Evolutionary conservation across 2,797 vertebrate species (phyloP).

Genomic region (Gallirallus australis): DNA sequence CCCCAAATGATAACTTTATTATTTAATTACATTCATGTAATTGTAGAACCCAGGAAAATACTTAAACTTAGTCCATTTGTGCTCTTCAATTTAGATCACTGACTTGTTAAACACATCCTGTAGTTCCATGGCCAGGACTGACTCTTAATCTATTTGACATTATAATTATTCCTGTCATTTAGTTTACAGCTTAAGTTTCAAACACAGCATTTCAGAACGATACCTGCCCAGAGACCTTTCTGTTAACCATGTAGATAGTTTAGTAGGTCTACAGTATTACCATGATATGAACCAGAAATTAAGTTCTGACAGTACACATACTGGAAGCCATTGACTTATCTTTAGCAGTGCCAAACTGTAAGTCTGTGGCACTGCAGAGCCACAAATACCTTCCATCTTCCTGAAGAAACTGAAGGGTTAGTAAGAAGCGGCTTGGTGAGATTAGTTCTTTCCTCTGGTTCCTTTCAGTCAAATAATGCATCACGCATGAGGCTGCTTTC

Average conservation of each 20-base stretch:
- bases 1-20: background rate
- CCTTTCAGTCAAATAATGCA: background rate
- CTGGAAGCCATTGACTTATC: background rate
- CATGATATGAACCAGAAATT: background rate
- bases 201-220: background rate
- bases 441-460: background rate
- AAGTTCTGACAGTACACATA: background rate
- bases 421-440: background rate
- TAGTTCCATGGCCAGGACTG: background rate
- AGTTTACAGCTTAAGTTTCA: background rate
- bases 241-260: background rate
- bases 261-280: background rate
- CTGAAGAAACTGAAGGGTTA: background rate
- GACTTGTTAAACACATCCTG: background rate
- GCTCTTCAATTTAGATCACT: background rate
- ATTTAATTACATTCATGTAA: background rate
- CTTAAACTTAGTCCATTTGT: background rate
- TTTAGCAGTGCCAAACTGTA: background rate
- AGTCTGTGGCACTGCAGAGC: background rate
- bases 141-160: background rate
- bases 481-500: background rate
- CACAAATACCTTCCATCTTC: background rate
- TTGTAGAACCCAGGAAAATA: background rate
- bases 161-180: background rate
- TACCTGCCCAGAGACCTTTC: background rate